Base-by-base conservation (phyloP, 2,113 vertebrate species). In the Gopherus flavomarginatus region DNA sequence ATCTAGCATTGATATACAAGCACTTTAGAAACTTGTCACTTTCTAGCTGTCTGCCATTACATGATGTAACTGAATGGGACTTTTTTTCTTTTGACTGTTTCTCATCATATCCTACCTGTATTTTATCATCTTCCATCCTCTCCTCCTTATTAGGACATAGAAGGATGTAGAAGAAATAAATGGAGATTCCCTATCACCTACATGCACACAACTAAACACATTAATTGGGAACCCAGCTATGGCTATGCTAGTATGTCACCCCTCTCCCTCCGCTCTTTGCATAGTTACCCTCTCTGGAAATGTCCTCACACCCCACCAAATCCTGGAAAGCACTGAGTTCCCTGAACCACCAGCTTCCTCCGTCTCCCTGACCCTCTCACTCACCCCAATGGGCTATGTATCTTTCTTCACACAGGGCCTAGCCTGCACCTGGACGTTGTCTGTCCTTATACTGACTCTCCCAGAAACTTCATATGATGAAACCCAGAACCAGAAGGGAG, bases 261-360 rank as follows among this genome's bases (percentile, higher is more conserved):
- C 65, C 81, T 72, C 90, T 72, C 38, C 27, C 56, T 92, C 54
- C 11, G 44, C 62, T 12, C 77, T 65, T 50, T 83, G 24, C 29
- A 94, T 62, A 91, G 29, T 88, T 92, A 87, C 78, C 13, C 16
- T 90, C 38, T 57, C 80, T 89, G 54, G 38, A 90, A 93, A 72
- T 54, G 81, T 17, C 50, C 81, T 85, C 75, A 59, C 22, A 11
- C n/a, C 16, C 3, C 16, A 87, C 35, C 59, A 91, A 87, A 78
- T 13, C 56, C 54, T 82, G 69, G 93, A 95, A 94, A 27, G 50
- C 88, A 47, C 21, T 53, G 57, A 27, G 90, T 90, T 91, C 59
- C 59, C 44, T 90, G n/a, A 42, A 72, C 50, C 77, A 91, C 16
- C 16, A 47, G 2, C 42, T 78, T 78, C n/a, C 21, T 72, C 42